Percentiles rank a stretch among this genome's conserved stretches.
These are phyloP conservation scores for Tortricodes alternella DNA, from an alignment of 2,888 invertebrate genomes.

Conservation along the genomic window DNA sequence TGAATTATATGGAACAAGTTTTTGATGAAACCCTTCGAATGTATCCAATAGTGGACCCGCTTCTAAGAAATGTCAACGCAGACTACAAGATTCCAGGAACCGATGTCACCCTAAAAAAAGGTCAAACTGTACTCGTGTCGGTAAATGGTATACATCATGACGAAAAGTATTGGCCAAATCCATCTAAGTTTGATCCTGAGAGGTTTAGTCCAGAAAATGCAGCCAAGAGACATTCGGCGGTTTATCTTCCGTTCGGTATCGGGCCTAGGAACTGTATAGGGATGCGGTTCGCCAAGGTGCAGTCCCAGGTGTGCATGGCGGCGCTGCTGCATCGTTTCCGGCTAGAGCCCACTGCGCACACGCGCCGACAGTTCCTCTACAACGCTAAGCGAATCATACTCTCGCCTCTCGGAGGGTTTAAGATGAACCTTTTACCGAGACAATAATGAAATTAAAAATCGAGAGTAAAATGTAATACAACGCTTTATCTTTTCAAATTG, in stretches of 20 bases:
- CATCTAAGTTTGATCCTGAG: slow-evolving; percentile 71
- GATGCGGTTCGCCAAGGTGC: slow-evolving; percentile 52
- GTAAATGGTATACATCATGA: slow-evolving; percentile 65
- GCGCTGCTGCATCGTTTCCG: slow-evolving; percentile 48
- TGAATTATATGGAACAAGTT: slow-evolving; percentile 62
- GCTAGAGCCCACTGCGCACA: slow-evolving; percentile 44
- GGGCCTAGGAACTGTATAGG: slow-evolving; percentile 70
- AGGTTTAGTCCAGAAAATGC: slow-evolving; percentile 59
- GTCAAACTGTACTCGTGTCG: slow-evolving; percentile 51
- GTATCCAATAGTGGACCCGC: slow-evolving; percentile 64
- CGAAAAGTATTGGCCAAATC: slow-evolving; percentile 62
- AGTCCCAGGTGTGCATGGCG: slow-evolving; percentile 44
- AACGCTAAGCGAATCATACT: neutral
- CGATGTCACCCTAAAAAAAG: slow-evolving; percentile 54
- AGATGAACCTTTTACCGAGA: slow-evolving; percentile 1
- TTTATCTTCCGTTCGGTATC: slow-evolving; percentile 65
- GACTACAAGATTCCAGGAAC: slow-evolving; percentile 60
- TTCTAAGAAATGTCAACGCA: slow-evolving; percentile 53
- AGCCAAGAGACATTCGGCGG: slow-evolving; percentile 51
- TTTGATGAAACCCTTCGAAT: slow-evolving; percentile 66
- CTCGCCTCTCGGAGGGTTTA: neutral
- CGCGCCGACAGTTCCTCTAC: slow-evolving; percentile 12
- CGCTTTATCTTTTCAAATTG: too few species aligned
- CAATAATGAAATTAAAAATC: neutral
- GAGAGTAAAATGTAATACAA: too few species aligned